Evolutionary conservation across 2,888 invertebrate genomes (phyloP), one percentile per base, ranked within the genome.

Genomic region (Dolomedes plantarius): DNA sequence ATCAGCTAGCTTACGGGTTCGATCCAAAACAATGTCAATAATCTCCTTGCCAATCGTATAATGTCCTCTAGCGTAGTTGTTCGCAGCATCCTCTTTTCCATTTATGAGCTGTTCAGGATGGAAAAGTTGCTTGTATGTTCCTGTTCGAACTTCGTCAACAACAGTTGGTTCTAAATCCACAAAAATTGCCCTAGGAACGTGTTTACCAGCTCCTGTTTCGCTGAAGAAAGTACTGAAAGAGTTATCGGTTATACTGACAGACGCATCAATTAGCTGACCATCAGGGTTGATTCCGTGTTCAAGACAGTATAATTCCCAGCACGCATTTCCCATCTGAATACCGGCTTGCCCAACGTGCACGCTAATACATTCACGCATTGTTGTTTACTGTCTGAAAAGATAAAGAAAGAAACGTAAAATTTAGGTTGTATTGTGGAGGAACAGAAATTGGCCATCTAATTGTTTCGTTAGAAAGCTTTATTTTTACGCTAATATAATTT

Each of bases 111-210:
- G 86, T 90, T n/a, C n/a, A n/a, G n/a, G n/a, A n/a, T n/a, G n/a
- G n/a, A n/a, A n/a, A n/a, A n/a, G n/a, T n/a, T n/a, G 89, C 82
- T 90, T 90, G 90, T 92, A 92, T 28, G 91, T 91, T 69, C 92
- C 92, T 50, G 91, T 91, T 68, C 91, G 90, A 75, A 91, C 90
- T 88, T 91, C 91, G 88, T 91, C 91, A 74, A 97, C 95, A 71
- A 97, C 97, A 73, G 96, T 96, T 64, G 96, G 95, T 91, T 97
- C 97, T 88, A 97, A 93, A 90, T 97, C 97, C 78, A 97, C 95
- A 93, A 96, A 95, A 50, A 96, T 91, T n/a, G n/a, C n/a, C n/a
- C n/a, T n/a, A n/a, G n/a, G n/a, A n/a, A n/a, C n/a, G n/a, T n/a
- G n/a, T n/a, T 96, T 97, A 16, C 97, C 96, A 76, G 94, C 93